Evolutionary conservation across 1,140 invertebrate species (phyloP).

Genomic region (Sipha flava): DNA sequence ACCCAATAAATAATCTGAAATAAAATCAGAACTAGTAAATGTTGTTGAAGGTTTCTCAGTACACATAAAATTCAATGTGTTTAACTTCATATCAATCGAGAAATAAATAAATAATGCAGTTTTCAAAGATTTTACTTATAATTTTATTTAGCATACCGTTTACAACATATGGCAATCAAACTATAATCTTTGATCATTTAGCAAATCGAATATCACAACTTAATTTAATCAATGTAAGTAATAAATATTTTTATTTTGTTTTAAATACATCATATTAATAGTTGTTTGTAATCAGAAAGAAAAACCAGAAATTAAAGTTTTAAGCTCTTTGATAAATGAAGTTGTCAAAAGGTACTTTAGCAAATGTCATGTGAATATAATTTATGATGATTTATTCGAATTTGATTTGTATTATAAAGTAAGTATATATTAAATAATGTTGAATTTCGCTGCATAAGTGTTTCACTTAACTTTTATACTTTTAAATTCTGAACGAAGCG

Average conservation of each 20-base stretch:
- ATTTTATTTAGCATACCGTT: neutral
- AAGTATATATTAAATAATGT: neutral
- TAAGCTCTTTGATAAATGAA: neutral
- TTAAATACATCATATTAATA: neutral
- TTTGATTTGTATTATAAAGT: slow-evolving; percentile 9
- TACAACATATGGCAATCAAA: neutral
- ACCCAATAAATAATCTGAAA: neutral
- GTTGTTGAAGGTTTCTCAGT: too few species aligned
- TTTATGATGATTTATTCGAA: slow-evolving; percentile 1
- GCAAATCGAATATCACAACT: neutral
- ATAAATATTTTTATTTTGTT: neutral
- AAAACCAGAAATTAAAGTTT: slow-evolving; percentile 11
- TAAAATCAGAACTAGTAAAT: neutral
- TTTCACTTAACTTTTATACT: too few species aligned
- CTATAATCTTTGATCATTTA: neutral
- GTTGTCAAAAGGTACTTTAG: neutral
- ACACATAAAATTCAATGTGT: too few species aligned
- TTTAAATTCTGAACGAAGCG: too few species aligned
- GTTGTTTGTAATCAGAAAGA: neutral
- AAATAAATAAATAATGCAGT: neutral
- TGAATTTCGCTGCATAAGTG: too few species aligned
- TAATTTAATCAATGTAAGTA: neutral
- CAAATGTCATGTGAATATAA: slow-evolving; percentile 2
- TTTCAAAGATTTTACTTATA: neutral
- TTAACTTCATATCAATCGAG: neutral